Evolutionary conservation across 2,888 invertebrate species (phyloP).

Genomic region (Stegana nigrithorax): DNA sequence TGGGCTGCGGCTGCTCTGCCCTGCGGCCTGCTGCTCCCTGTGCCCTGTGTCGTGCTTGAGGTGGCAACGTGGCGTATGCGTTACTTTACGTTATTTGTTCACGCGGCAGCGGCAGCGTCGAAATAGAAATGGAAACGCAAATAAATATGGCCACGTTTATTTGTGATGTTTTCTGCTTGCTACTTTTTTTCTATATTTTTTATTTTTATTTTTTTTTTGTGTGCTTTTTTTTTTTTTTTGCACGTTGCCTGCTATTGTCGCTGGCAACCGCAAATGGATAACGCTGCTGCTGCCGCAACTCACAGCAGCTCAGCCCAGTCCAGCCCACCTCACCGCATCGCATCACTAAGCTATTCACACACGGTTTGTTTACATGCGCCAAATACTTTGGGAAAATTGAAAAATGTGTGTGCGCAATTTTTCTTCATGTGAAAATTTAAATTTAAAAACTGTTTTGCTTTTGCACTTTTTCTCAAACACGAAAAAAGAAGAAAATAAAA

Average conservation of each 20-base stretch:
- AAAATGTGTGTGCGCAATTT: conserved; percentile 1
- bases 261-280: conserved; percentile 43
- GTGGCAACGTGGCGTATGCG: not conserved
- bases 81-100: not conserved
- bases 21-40: not conserved
- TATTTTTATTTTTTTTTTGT: conserved; percentile 38
- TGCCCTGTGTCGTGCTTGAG: not conserved
- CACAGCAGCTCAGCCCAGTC: too few species aligned
- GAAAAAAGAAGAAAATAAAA: not conserved
- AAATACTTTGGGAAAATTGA: conserved; percentile 19
- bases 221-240: conserved; percentile 8
- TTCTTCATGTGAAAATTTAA: not conserved
- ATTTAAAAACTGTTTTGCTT: conserved; percentile 6
- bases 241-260: conserved; percentile 23
- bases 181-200: not conserved
- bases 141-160: conserved; percentile 41
- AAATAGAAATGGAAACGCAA: conserved; percentile 44
- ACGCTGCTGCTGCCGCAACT: not conserved
- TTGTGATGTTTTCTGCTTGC: conserved; percentile 18
- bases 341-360: too few species aligned
- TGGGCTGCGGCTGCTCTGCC: not conserved
- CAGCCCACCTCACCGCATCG: too few species aligned
- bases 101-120: conserved; percentile 23
- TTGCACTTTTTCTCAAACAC: not conserved
- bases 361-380: conserved; percentile 6